Base-by-base conservation (phyloP, 2,113 vertebrate genomes). In the Ptilonorhynchus violaceus region DNA sequence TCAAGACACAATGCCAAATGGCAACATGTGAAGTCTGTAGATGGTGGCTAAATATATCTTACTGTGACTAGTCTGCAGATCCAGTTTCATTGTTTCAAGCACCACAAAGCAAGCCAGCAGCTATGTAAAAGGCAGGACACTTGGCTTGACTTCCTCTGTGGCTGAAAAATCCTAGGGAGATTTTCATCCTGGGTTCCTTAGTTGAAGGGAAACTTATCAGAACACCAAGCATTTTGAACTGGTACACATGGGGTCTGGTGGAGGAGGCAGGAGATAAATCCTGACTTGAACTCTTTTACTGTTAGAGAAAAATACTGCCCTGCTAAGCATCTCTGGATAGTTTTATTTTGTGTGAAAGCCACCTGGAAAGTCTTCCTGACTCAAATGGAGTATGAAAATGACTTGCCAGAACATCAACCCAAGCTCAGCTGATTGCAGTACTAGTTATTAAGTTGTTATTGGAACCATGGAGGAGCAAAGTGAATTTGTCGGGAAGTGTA, bases 1-100 rank as follows among this genome's bases (percentile, higher is more conserved):
- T 93, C 50, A 88, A 95, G 68, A 73, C 59, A 86, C 31, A 74
- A 70, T 94, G 93, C 68, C 89, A 74, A 89, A 13, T 17, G 66
- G 55, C 66, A 95, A 49, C 41, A 27, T 56, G 46, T 85, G 80
- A 93, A 93, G 59, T 66, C 50, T 86, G 60, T 35, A 72, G 59
- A 83, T 58, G 59, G 59, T 74, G 75, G 62, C 59, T 96, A 93
- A 93, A 86, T 77, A 44, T 67, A 84, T 64, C 55, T 63, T 73
- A 62, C 31, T 69, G 35, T 55, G 63, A 84, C 63, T 90, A 59
- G 37, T 35, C 25, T 88, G 46, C 52, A 90, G 59, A 80, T 68
- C 37, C 41, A 4, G 2, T 27, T 87, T 89, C 42, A 56, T 85
- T 83, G 35, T 46, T 73, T 89, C 46, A 77, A 92, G 46, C 9